Conservation (phyloP, 2,797 vertebrate genomes). For the Aythya fuligula region DNA sequence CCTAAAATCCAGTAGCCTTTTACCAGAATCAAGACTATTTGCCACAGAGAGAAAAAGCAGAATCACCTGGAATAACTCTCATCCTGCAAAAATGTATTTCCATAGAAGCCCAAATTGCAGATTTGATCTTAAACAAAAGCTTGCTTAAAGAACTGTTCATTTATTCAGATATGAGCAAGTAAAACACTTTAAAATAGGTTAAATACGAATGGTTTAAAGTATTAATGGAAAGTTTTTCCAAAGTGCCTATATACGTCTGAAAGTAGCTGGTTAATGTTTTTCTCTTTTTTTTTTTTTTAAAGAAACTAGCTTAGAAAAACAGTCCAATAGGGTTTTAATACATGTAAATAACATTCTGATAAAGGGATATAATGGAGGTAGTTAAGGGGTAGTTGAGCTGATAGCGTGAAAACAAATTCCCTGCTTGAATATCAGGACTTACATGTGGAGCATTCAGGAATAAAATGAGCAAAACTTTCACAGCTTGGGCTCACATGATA, state of each 20-base stretch:
- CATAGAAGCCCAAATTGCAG: not conserved
- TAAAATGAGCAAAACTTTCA: not conserved
- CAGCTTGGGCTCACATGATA: not conserved
- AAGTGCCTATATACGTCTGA: not conserved
- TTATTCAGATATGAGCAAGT: fast-evolving
- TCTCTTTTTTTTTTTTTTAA: not conserved
- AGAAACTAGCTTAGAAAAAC: not conserved
- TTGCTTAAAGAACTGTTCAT: not conserved
- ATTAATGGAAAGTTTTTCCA: not conserved
- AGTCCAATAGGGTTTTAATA: not conserved
- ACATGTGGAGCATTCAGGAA: not conserved
- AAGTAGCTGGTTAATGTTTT: not conserved
- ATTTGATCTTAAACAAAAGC: not conserved
- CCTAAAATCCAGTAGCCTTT: not conserved
- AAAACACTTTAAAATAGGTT: not conserved
- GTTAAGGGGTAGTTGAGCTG: not conserved
- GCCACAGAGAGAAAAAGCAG: not conserved
- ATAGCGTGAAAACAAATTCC: not conserved
- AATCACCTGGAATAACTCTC: not conserved
- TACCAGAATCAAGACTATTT: not conserved
- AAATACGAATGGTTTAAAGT: not conserved
- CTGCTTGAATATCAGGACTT: not conserved
- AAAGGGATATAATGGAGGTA: not conserved
- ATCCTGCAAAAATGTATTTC: not conserved
- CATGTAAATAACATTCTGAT: not conserved